A percentile compares a stretch with the other conserved stretches of the same genome.
These are phyloP conservation scores for Caenorhabditis parvicauda DNA, from an alignment of 2,888 invertebrate genomes.

Conservation along the genomic window DNA sequence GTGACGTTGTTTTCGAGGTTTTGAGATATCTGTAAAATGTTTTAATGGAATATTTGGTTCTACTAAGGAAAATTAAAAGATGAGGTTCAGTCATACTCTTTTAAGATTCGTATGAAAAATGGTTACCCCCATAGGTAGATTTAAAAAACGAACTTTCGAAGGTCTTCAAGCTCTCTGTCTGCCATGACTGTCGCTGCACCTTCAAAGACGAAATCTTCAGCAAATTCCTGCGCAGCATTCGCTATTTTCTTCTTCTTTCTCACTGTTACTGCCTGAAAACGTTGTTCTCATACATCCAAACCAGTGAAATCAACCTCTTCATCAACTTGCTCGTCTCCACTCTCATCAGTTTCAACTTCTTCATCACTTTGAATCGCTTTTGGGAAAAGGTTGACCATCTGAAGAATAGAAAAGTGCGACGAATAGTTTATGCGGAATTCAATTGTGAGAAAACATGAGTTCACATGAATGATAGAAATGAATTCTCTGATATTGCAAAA, in stretches of 20 bases:
- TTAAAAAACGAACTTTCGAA: conserved; percentile 22
- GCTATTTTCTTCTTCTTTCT: conserved; percentile 48
- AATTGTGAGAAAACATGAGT: too few relatives aligned
- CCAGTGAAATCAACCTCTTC: conserved; percentile 20
- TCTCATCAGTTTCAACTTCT: conserved; percentile 36
- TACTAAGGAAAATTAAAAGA: too few relatives aligned
- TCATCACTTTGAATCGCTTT: conserved; percentile 44
- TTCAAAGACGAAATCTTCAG: conserved; percentile 43
- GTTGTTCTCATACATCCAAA: neutral
- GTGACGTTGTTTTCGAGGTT: conserved; percentile 42
- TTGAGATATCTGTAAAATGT: conserved; percentile 42
- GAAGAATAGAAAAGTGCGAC: too few relatives aligned
- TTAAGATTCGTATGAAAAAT: too few relatives aligned
- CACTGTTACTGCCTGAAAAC: conserved; percentile 37
- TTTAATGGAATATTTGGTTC: neutral
- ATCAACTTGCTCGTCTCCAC: conserved; percentile 31
- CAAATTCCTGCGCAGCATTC: conserved; percentile 42
- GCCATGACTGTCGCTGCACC: conserved; percentile 9
- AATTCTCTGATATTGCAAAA: too few relatives aligned
- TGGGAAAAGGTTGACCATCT: conserved; percentile 36
- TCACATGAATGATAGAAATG: too few relatives aligned
- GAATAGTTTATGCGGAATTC: too few relatives aligned
- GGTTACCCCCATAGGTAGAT: neutral
- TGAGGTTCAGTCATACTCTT: too few relatives aligned
- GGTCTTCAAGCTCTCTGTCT: conserved; percentile 37